Evolutionary conservation across 2,888 invertebrate genomes (phyloP).

Genomic region (Myopa tessellatipennis): DNA sequence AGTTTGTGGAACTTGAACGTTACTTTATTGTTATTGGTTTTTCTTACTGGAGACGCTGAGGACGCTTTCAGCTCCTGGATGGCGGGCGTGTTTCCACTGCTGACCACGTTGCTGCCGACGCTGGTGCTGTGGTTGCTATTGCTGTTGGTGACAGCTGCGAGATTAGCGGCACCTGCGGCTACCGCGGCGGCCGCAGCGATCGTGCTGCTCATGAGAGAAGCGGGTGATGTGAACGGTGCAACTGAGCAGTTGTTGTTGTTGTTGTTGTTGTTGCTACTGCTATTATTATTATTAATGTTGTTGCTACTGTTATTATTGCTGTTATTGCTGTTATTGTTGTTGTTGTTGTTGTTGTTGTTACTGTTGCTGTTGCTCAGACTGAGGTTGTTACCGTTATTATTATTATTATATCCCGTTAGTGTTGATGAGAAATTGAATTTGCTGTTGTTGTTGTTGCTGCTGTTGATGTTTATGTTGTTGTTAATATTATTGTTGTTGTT

Average conservation of each 20-base stretch:
- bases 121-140: constrained; percentile 43
- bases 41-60: constrained; percentile 68
- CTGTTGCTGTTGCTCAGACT: constrained; percentile 54
- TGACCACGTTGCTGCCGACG: constrained; percentile 41
- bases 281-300: constrained; percentile 51
- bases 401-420: constrained; percentile 43
- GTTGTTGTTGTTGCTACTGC: constrained; percentile 36
- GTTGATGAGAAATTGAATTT: constrained; percentile 53
- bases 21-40: constrained; percentile 63
- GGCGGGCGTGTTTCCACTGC: constrained; percentile 58
- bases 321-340: constrained; percentile 52
- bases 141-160: constrained; percentile 39
- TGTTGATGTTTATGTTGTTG: constrained; percentile 35
- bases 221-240: constrained; percentile 54
- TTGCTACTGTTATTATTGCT: constrained; percentile 47
- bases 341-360: constrained; percentile 52
- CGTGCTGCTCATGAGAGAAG: constrained; percentile 49
- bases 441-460: constrained; percentile 40
- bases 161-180: constrained; percentile 49
- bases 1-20: constrained; percentile 58
- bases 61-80: constrained; percentile 68
- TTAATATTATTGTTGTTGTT: constrained; percentile 51
- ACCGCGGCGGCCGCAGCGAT: constrained; percentile 53
- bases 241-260: constrained; percentile 30
- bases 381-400: constrained; percentile 50